Evolutionary conservation across 2,888 invertebrate genomes (phyloP).

Genomic region (Chrysolina americana): DNA sequence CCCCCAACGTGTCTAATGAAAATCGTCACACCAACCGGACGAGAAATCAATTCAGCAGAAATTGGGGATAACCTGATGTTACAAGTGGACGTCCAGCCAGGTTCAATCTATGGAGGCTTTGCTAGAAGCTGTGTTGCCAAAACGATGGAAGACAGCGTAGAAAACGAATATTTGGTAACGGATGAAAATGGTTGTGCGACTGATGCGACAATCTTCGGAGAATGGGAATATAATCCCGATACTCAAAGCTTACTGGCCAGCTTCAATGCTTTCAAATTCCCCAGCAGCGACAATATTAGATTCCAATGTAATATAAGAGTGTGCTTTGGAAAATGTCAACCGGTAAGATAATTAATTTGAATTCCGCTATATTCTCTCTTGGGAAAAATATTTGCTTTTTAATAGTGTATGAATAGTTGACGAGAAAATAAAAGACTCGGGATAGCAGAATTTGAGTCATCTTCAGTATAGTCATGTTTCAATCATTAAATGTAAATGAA

Average conservation of each 20-base stretch:
- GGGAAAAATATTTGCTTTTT: no score
- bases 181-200: slow-evolving; percentile 96
- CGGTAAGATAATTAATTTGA: slow-evolving; percentile 73
- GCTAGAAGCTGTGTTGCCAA: slow-evolving; percentile 94
- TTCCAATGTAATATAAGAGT: slow-evolving; percentile 97
- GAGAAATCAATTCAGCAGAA: slow-evolving; percentile 91
- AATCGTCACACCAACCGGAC: slow-evolving; percentile 89
- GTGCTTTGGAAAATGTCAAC: slow-evolving; percentile 95
- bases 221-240: slow-evolving; percentile 92
- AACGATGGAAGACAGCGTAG: slow-evolving; percentile 89
- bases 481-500: no score
- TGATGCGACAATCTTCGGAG: slow-evolving; percentile 92
- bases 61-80: slow-evolving; percentile 92
- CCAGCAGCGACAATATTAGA: slow-evolving; percentile 92
- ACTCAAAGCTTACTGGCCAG: slow-evolving; percentile 88
- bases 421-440: no score
- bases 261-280: slow-evolving; percentile 96
- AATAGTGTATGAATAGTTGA: no score
- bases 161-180: slow-evolving; percentile 93
- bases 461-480: no score
- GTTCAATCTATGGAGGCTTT: slow-evolving; percentile 91
- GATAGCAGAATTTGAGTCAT: no score
- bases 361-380: no score
- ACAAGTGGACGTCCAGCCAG: slow-evolving; percentile 68
- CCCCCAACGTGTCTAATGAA: slow-evolving; percentile 94